These are phyloP conservation scores for Denticeps clupeoides DNA, from an alignment of 2,797 vertebrate species.

Conservation along the genomic window DNA sequence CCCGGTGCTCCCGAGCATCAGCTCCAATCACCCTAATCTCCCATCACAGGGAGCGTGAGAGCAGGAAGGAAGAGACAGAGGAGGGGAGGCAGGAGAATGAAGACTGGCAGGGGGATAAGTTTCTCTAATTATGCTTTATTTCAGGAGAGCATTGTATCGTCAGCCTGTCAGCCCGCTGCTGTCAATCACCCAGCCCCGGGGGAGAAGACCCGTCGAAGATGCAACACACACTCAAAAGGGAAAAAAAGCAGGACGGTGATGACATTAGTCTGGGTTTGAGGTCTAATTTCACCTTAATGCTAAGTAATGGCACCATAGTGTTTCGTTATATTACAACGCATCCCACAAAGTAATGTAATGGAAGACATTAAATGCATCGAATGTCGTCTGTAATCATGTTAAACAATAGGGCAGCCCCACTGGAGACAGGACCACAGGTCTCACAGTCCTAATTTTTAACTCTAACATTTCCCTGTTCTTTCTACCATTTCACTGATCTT, in stretches of 20 bases:
- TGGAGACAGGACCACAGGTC: too few relatives aligned
- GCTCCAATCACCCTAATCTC: conserved; percentile 29
- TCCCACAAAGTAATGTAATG: too few relatives aligned
- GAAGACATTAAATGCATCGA: too few relatives aligned
- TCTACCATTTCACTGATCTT: too few relatives aligned
- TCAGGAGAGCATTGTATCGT: neutral
- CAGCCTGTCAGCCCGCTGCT: neutral
- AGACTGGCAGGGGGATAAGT: conserved; percentile 1
- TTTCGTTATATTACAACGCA: too few relatives aligned
- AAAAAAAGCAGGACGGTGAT: neutral
- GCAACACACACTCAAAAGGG: neutral
- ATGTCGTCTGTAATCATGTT: too few relatives aligned
- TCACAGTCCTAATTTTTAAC: too few relatives aligned
- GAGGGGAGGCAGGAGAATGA: neutral
- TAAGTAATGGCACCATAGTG: too few relatives aligned
- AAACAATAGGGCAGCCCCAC: too few relatives aligned
- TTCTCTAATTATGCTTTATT: neutral
- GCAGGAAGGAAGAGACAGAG: conserved; percentile 1
- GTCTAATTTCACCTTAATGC: too few relatives aligned
- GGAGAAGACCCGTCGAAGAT: neutral
- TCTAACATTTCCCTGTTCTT: too few relatives aligned
- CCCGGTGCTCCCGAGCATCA: conserved; percentile 25
- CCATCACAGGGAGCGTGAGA: conserved; percentile 2
- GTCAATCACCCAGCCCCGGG: neutral
- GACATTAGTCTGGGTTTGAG: neutral